These are phyloP conservation scores for Dreissena polymorpha DNA, from an alignment of 1,140 invertebrate genomes.

Conservation along the genomic window DNA sequence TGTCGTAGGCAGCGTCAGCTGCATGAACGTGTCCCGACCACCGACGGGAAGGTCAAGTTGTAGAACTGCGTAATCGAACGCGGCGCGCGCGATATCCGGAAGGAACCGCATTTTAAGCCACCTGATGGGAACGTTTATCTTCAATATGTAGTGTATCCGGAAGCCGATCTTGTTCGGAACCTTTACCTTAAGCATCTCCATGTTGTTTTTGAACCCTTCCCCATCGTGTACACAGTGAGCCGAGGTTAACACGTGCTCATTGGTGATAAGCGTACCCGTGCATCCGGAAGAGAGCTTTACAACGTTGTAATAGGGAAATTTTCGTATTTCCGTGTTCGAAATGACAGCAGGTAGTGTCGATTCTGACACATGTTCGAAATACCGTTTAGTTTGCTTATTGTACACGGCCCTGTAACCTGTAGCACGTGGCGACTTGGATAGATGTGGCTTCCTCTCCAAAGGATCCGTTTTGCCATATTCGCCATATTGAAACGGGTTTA, in stretches of 20 bases:
- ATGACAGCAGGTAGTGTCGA: background rate
- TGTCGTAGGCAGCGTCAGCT: conserved; percentile 61
- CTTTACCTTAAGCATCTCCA: conserved; percentile 68
- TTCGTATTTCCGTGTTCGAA: conserved; percentile 46
- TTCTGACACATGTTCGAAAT: background rate
- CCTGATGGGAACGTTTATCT: conserved; percentile 64
- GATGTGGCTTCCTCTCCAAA: background rate
- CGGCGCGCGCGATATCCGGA: conserved; percentile 40
- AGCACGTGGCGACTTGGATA: background rate
- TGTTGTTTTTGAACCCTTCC: conserved; percentile 58
- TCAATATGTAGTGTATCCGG: conserved; percentile 66
- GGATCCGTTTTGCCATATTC: too few relatives aligned
- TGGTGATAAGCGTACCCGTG: conserved; percentile 70
- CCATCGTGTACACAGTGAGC: conserved; percentile 73
- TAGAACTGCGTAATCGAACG: conserved; percentile 69
- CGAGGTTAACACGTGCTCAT: conserved; percentile 67
- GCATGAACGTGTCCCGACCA: conserved; percentile 63
- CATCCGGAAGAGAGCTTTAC: conserved; percentile 71
- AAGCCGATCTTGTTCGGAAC: conserved; percentile 65
- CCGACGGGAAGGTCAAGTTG: conserved; percentile 60
- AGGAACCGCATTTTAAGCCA: conserved; percentile 58
- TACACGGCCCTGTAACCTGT: too few relatives aligned
- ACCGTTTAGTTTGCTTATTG: background rate
- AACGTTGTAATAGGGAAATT: conserved; percentile 68
- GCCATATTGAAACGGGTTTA: background rate